Evolutionary conservation across 2,888 invertebrate species (phyloP).

Genomic region (Tiliacea aurago): DNA sequence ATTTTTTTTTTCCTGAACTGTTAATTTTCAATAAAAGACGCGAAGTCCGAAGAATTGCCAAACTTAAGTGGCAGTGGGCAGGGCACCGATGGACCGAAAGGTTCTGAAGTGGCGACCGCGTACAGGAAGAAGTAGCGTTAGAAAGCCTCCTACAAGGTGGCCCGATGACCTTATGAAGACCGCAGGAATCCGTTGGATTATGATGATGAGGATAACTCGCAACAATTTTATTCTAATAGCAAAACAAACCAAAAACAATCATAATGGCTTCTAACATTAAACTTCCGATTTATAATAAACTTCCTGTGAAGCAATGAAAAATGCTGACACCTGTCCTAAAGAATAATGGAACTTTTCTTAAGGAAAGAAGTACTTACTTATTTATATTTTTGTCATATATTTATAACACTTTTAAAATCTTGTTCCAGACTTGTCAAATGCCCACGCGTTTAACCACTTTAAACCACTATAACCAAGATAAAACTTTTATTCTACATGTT

Average conservation of each 20-base stretch:
- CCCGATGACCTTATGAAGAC: too few relatives aligned
- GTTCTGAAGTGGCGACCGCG: too few relatives aligned
- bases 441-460: background rate
- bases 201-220: too few relatives aligned
- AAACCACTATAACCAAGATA: background rate
- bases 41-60: too few relatives aligned
- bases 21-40: constrained; percentile 1
- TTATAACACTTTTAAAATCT: background rate
- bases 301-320: background rate
- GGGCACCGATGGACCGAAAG: too few relatives aligned
- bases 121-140: too few relatives aligned
- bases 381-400: background rate
- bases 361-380: background rate
- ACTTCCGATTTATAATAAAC: constrained; percentile 10
- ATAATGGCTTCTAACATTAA: constrained; percentile 2
- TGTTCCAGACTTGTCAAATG: background rate
- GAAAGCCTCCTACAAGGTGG: too few relatives aligned
- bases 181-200: too few relatives aligned
- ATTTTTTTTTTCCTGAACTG: too few relatives aligned
- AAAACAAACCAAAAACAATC: constrained; percentile 2
- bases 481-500: background rate
- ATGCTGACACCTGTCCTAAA: constrained; percentile 34
- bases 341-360: constrained; percentile 17
- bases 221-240: background rate
- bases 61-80: too few relatives aligned